Conservation (phyloP, 37 sponge, comb jelly and placozoan genomes). For the Oopsacas minuta region DNA sequence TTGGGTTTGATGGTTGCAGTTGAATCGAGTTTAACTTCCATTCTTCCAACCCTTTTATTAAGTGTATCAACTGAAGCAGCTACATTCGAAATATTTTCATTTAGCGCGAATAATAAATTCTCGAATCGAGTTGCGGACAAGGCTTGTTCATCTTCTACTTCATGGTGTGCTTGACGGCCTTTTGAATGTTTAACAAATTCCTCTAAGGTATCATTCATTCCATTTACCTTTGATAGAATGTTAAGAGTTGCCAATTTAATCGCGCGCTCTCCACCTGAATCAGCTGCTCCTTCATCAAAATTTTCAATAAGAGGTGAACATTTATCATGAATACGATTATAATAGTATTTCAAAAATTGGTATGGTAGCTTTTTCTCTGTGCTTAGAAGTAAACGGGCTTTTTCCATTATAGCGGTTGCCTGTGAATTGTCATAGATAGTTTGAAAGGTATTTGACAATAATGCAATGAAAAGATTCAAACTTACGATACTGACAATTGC, state of each 20-base stretch:
- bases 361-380: not conserved
- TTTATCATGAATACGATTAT: not conserved
- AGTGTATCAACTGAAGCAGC: not conserved
- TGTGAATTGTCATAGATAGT: not conserved
- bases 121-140: not conserved
- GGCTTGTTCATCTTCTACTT: not conserved
- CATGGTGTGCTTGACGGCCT: not conserved
- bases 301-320: not conserved
- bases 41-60: not conserved
- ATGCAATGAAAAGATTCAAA: slow-evolving; percentile 3
- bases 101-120: not conserved
- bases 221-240: not conserved
- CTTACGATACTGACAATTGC: not conserved
- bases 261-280: not conserved
- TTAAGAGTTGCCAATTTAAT: not conserved
- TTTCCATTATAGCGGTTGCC: not conserved
- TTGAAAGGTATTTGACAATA: not conserved
- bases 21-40: not conserved
- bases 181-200: not conserved
- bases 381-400: not conserved
- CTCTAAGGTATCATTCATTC: not conserved
- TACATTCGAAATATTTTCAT: not conserved
- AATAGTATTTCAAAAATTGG: not conserved
- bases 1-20: not conserved
- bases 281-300: not conserved